Percentiles rank a stretch among this genome's conserved stretches.
phyloP scores from a whole-genome alignment of 2,113 vertebrate genomes.

The Mobula birostris region DNA sequence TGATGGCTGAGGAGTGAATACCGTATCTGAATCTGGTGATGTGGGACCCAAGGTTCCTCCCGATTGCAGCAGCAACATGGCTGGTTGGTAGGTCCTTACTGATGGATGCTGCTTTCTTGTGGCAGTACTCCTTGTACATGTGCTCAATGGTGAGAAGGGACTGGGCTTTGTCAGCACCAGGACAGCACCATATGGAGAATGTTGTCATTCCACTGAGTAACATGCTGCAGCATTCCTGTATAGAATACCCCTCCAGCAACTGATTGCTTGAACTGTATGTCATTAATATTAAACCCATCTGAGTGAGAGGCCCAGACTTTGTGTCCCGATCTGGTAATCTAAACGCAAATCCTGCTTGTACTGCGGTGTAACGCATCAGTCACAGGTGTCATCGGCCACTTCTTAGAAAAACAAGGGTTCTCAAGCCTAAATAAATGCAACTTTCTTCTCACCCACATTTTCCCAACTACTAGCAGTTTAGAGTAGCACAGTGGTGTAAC shows the following conservation, averaged over 20 bases:
- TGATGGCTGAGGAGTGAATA: too few species aligned
- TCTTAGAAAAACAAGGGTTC: background rate
- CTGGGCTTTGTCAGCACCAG: background rate
- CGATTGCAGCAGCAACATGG: too few species aligned
- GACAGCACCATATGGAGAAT: background rate
- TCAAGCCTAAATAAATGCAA: background rate
- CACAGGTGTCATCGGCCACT: background rate
- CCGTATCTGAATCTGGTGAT: too few species aligned
- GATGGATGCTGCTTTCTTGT: too few species aligned
- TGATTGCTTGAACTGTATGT: background rate
- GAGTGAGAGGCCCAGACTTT: background rate
- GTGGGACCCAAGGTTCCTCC: too few species aligned
- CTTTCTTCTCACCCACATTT: too few species aligned
- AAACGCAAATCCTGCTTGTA: background rate
- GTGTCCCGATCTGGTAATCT: background rate
- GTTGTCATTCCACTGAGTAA: background rate
- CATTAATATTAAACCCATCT: background rate
- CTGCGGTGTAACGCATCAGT: background rate
- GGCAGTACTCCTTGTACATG: too few species aligned
- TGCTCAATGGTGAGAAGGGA: too few species aligned
- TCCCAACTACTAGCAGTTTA: too few species aligned
- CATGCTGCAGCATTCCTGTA: background rate
- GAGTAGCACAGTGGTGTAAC: too few species aligned
- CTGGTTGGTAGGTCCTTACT: too few species aligned
- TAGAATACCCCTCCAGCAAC: background rate